phyloP scores from a whole-genome alignment of 1,140 invertebrate genomes.

The Drosophila rhopaloa region DNA sequence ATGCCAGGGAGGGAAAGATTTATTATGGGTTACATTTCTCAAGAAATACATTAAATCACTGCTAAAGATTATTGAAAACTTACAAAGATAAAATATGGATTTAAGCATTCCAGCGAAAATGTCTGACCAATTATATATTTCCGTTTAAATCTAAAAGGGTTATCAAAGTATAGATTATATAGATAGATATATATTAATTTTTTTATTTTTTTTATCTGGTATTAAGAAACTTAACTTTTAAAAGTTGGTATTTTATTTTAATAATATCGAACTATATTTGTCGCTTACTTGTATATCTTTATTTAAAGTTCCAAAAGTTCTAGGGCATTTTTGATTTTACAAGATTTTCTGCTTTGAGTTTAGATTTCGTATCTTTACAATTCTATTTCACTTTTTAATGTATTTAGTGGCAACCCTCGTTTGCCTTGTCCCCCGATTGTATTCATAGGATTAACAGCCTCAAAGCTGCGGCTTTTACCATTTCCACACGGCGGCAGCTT shows the following conservation, averaged over 20 bases:
- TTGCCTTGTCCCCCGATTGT: constrained; percentile 49
- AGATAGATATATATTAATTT: no score
- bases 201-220: no score
- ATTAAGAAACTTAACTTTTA: no score
- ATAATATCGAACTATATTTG: no score
- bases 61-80: background rate
- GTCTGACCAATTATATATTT: background rate
- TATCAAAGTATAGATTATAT: no score
- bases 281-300: no score
- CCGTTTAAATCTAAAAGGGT: background rate
- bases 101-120: background rate
- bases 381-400: background rate
- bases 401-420: constrained; percentile 32
- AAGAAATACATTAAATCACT: constrained; percentile 11
- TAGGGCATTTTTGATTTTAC: no score
- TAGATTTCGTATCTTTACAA: background rate
- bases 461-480: constrained; percentile 73
- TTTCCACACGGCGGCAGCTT: constrained; percentile 65
- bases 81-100: background rate
- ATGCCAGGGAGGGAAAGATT: constrained; percentile 21
- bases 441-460: constrained; percentile 77
- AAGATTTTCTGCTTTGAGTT: background rate
- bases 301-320: no score
- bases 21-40: constrained; percentile 26
- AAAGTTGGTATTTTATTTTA: no score